Evolutionary conservation across 1,140 invertebrate species (phyloP), one percentile per base, ranked within the genome.

Genomic region (Tetraneura akinire): DNA sequence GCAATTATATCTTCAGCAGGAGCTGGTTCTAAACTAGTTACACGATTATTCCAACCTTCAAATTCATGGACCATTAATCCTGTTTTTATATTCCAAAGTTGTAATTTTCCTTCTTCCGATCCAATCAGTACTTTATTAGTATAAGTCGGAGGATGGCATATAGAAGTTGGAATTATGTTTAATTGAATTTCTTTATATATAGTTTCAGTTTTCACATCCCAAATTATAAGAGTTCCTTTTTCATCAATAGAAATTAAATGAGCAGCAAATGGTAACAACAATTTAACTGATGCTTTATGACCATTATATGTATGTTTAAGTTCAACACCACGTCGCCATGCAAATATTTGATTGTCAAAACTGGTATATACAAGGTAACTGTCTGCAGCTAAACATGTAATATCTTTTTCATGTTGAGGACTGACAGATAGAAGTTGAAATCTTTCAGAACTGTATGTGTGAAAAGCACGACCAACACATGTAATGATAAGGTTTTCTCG

Each of bases 51-150:
- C 92, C 94, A 97, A 0, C 94, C 93, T 81, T 88, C 86, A 84
- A 98, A 96, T 1, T 90, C 90, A 84, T 93, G 92, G 68, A 98
- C 88, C 81, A 93, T 87, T 84, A 92, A 93, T 73, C 90, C 88
- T 82, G 90, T 90, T 78, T 92, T 91, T 6, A 98, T 87, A 87
- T 98, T 99, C 94, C 95, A 96, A 64, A 98, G 85, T 83, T 98
- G 94, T 80, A 99, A 82, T 51, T 88, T 85, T 0, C 97, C 97
- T 86, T 98, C 94, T 74, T 91, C 88, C 83, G 95, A 97, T 16
- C 93, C 97, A 66, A 99, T 86, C n/a, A 99, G 85, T 66, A 98
- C 90, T 88, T 98, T 99, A 85, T 99, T 98, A 3, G 96, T 85
- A 84, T 98, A 99, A 0, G 96, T 96, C 62, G 88, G 91, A 3